phyloP scores from a whole-genome alignment of 1,140 invertebrate genomes.

The Cotesia vestalis region DNA sequence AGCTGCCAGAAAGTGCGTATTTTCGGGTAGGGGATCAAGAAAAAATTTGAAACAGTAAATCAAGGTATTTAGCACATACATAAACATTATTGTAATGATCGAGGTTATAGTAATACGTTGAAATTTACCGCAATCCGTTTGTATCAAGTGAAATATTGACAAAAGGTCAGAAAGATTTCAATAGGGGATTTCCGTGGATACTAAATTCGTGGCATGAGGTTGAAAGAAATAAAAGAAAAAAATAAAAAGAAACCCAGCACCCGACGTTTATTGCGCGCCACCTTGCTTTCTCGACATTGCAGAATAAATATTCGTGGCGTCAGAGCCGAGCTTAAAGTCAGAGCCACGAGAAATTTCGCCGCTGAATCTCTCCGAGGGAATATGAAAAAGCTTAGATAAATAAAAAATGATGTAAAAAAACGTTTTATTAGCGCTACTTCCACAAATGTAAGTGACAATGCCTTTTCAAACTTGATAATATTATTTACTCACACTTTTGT shows the following conservation, averaged over 20 bases:
- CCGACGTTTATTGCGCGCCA: constrained; percentile 48
- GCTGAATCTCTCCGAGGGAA: constrained; percentile 30
- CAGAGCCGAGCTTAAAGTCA: background rate
- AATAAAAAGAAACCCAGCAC: background rate
- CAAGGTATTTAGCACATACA: no score
- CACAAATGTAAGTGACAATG: no score
- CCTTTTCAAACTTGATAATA: no score
- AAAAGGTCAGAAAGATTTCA: background rate
- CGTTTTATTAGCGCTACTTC: no score
- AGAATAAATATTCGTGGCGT: constrained; percentile 48
- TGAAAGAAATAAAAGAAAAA: background rate
- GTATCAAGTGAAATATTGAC: constrained; percentile 3
- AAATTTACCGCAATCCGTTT: background rate
- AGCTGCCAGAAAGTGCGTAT: no score
- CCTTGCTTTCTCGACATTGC: constrained; percentile 39
- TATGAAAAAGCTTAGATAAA: constrained; percentile 11
- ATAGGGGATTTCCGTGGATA: background rate
- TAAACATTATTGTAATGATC: no score
- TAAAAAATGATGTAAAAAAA: background rate
- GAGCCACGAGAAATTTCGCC: constrained; percentile 38
- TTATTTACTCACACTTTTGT: no score
- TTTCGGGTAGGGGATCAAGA: no score
- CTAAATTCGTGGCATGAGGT: background rate
- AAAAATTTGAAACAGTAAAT: no score
- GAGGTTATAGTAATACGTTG: background rate